Evolutionary conservation across 2,797 vertebrate species (phyloP).

Genomic region (Odontamblyopus lacepedii): DNA sequence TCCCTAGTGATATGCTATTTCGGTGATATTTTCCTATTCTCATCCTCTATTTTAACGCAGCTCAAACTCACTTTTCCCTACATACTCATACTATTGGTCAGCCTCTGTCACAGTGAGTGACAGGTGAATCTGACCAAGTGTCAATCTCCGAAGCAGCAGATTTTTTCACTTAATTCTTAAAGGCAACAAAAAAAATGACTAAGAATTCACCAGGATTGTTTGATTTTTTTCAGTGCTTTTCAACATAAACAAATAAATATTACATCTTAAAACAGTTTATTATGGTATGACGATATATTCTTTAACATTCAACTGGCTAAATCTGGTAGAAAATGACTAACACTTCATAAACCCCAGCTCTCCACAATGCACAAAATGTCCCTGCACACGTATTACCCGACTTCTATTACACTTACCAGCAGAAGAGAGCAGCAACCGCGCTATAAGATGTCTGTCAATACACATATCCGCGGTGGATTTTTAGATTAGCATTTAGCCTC

Average conservation of each 20-base stretch:
- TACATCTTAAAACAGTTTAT: background rate
- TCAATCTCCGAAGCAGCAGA: background rate
- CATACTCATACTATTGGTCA: too few relatives aligned
- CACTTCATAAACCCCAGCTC: background rate
- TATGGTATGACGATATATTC: background rate
- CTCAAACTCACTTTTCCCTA: too few relatives aligned
- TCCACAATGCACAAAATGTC: background rate
- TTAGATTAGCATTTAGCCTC: conserved; percentile 32
- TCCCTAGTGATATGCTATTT: too few relatives aligned
- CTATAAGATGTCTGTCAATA: conserved; percentile 30
- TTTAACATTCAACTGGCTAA: background rate
- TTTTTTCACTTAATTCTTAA: background rate
- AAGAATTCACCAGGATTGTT: background rate
- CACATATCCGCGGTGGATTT: conserved; percentile 16
- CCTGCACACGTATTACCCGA: conserved; percentile 12
- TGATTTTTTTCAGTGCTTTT: background rate
- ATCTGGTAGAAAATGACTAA: background rate
- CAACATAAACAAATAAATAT: background rate
- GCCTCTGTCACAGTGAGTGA: background rate
- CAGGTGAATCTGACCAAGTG: too few relatives aligned
- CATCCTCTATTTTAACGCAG: too few relatives aligned
- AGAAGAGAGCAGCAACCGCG: conserved; percentile 25
- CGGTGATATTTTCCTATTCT: too few relatives aligned
- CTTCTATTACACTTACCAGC: conserved; percentile 31
- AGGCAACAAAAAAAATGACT: too few relatives aligned